Evolutionary conservation across 1,140 invertebrate species (phyloP).

Genomic region (Drosophila repleta): DNA sequence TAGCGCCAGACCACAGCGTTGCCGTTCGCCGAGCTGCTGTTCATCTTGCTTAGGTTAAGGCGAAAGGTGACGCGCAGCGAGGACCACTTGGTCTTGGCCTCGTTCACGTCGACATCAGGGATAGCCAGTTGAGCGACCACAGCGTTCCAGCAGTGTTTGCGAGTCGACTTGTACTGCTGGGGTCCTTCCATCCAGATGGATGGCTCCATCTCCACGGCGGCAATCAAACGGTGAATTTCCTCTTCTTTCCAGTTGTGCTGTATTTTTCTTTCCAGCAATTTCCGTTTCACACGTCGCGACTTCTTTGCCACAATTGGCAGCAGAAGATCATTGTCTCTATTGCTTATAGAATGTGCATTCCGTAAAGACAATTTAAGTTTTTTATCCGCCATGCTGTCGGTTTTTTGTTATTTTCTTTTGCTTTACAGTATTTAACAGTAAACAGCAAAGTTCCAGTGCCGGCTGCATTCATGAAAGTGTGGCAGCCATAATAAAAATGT

Average conservation of each 20-base stretch:
- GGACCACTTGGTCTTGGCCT: slow-evolving; percentile 9
- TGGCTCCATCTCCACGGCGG: neutral
- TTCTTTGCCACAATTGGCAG: neutral
- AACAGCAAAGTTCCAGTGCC: no score
- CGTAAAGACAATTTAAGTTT: neutral
- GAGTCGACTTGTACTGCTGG: neutral
- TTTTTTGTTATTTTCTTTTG: neutral
- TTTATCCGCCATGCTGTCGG: neutral
- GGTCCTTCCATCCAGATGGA: neutral
- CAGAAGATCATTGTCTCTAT: neutral
- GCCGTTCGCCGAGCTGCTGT: neutral
- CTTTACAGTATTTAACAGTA: no score
- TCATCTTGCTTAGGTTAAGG: neutral
- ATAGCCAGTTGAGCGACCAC: neutral
- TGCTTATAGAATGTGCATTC: neutral
- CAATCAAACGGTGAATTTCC: neutral
- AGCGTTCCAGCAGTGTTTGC: neutral
- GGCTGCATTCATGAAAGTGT: neutral
- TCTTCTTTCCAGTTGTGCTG: slow-evolving; percentile 5
- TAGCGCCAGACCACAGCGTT: neutral
- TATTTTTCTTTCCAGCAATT: slow-evolving; percentile 5
- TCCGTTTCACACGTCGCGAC: neutral
- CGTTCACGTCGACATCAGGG: neutral
- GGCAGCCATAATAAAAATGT: neutral
- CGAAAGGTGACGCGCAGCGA: slow-evolving; percentile 2